Evolutionary conservation across 2,113 vertebrate genomes (phyloP).

Genomic region (Anguilla rostrata): DNA sequence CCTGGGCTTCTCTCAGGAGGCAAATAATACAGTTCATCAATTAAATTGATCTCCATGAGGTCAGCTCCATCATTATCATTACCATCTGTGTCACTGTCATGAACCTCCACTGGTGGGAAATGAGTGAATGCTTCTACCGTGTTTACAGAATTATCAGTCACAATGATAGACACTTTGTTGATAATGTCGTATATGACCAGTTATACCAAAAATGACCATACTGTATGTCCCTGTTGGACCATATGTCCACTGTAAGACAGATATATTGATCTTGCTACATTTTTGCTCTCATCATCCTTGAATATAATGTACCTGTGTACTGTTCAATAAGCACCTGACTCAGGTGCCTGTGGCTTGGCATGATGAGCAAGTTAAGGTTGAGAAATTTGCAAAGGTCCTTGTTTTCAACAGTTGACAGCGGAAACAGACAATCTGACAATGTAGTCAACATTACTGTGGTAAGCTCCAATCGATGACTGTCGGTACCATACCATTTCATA

Average conservation of each 20-base stretch:
- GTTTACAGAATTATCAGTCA: constrained; percentile 13
- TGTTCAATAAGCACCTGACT: neutral
- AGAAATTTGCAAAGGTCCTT: neutral
- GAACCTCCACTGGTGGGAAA: constrained; percentile 18
- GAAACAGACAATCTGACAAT: neutral
- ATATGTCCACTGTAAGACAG: constrained; percentile 2
- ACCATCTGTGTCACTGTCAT: constrained; percentile 9
- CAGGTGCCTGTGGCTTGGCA: neutral
- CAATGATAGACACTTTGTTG: constrained; percentile 1
- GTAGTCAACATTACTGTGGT: neutral
- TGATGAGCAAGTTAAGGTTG: neutral
- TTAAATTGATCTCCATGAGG: neutral
- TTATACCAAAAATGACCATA: neutral
- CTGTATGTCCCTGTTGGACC: neutral
- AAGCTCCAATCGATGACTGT: too few species aligned
- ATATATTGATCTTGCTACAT: neutral
- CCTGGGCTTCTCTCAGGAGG: constrained; percentile 10
- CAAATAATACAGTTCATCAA: neutral
- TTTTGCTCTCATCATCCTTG: neutral
- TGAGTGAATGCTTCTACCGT: constrained; percentile 1
- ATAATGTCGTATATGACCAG: neutral
- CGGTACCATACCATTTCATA: too few species aligned
- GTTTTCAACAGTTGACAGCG: neutral
- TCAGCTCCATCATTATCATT: constrained; percentile 7
- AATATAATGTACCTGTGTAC: neutral